Conservation (phyloP, 2,888 invertebrate species). For the Eumerus sabulonum region DNA sequence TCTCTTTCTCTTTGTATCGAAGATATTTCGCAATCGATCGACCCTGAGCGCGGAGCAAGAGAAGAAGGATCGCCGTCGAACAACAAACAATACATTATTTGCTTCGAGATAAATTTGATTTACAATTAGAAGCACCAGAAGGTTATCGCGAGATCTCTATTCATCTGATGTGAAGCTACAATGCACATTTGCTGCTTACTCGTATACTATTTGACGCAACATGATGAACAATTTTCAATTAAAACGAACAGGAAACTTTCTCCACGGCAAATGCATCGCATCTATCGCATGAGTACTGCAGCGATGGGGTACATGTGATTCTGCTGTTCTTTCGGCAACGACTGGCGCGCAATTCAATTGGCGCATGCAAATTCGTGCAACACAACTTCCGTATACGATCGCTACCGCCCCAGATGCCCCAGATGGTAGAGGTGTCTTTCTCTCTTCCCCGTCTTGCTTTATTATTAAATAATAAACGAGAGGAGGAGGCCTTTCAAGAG, state of each 20-base stretch:
- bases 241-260: conserved; percentile 50
- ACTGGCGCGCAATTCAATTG: conserved; percentile 5
- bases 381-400: conserved; percentile 49
- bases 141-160: conserved; percentile 41
- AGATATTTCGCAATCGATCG: conserved; percentile 48
- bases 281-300: conserved; percentile 14
- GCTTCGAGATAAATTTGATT: conserved; percentile 51
- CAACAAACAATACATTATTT: neutral
- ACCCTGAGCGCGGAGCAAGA: conserved; percentile 27
- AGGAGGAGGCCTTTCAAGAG: neutral
- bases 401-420: conserved; percentile 16
- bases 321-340: conserved; percentile 39
- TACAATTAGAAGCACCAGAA: conserved; percentile 55
- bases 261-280: conserved; percentile 11
- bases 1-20: conserved; percentile 5
- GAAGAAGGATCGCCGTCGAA: too few relatives aligned
- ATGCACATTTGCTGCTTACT: neutral
- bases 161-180: neutral
- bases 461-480: conserved; percentile 33
- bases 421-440: conserved; percentile 28
- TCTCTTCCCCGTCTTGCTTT: conserved; percentile 30
- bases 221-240: conserved; percentile 54
- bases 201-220: conserved; percentile 50
- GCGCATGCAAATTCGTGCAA: conserved; percentile 49
- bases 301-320: conserved; percentile 13